These are phyloP conservation scores for Pygoscelis antarcticus DNA, from an alignment of 2,113 vertebrate species.

Conservation along the genomic window DNA sequence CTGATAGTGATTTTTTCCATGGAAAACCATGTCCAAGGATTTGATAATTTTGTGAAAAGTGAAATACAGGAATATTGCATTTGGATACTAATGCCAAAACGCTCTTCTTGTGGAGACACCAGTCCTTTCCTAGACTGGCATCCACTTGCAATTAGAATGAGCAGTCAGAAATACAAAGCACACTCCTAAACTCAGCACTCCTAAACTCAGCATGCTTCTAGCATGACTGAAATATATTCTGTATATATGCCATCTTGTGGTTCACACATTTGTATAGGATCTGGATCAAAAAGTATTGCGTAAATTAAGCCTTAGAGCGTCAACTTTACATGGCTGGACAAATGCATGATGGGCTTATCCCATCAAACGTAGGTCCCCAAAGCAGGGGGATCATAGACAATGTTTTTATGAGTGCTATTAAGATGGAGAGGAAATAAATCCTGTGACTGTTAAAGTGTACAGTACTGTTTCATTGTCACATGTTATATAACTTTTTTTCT, in stretches of 20 bases:
- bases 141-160: neutral
- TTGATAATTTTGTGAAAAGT: neutral
- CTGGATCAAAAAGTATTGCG: neutral
- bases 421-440: neutral
- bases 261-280: neutral
- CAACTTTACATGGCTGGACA: neutral
- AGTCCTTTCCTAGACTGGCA: neutral
- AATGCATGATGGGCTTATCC: slow-evolving; percentile 1
- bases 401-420: neutral
- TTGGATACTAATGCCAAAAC: neutral
- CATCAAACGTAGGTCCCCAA: neutral
- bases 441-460: neutral
- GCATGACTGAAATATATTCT: neutral
- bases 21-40: neutral
- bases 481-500: neutral
- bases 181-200: neutral
- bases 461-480: neutral
- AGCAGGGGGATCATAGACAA: neutral
- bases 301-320: neutral
- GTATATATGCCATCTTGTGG: neutral
- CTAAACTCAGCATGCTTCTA: neutral
- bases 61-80: neutral
- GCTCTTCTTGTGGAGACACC: neutral
- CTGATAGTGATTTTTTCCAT: neutral
- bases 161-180: neutral